Percentiles rank a stretch among this genome's conserved stretches.
phyloP scores from a whole-genome alignment of 2,888 invertebrate genomes.

The Acanthosepion lycidas region DNA sequence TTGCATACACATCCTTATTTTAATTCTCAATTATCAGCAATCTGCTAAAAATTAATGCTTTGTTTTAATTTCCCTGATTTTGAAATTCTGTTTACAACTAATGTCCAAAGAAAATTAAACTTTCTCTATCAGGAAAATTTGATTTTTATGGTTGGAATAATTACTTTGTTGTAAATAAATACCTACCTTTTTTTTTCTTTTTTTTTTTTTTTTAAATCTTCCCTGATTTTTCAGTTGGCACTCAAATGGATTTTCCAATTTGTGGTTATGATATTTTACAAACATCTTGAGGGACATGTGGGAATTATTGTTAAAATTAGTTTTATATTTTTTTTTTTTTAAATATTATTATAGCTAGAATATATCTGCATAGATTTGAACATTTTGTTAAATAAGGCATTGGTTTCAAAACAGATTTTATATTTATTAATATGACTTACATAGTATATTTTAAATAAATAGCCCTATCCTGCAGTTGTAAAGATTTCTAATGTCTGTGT shows the following conservation, averaged over 20 bases:
- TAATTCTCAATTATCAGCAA: not conserved
- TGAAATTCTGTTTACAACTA: not conserved
- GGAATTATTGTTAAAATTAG: not conserved
- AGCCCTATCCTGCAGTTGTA: not conserved
- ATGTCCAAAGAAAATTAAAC: not conserved
- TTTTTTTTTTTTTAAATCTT: not conserved
- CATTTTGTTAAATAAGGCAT: not conserved
- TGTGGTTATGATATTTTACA: not conserved
- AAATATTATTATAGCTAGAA: no score
- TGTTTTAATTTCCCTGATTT: not conserved
- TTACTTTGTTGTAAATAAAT: not conserved
- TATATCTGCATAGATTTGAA: not conserved
- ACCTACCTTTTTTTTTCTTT: not conserved
- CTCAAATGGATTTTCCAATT: not conserved
- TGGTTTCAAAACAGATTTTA: not conserved
- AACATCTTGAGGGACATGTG: not conserved
- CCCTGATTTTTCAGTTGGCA: not conserved
- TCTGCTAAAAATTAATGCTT: not conserved
- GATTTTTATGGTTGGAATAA: not conserved
- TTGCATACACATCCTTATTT: not conserved
- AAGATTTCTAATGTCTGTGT: not conserved
- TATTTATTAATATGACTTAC: not conserved
- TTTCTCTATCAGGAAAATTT: not conserved
- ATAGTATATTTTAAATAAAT: not conserved
- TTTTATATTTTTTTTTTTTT: no score